phyloP scores from a whole-genome alignment of 2,797 vertebrate genomes.

The Poeciliopsis paucimaculata region DNA sequence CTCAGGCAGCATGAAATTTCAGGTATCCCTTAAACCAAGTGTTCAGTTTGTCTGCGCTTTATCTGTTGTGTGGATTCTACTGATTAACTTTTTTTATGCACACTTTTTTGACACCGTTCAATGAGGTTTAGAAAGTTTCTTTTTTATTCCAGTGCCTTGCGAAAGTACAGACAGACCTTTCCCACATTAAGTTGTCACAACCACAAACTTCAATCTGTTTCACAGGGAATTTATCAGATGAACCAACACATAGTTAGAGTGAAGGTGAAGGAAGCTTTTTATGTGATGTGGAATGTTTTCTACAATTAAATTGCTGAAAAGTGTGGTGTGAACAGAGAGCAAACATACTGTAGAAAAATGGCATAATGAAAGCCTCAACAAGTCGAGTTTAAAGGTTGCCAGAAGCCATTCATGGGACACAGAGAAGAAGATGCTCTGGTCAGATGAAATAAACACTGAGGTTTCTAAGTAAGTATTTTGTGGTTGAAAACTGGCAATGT shows the following conservation, averaged over 20 bases:
- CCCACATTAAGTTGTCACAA: background rate
- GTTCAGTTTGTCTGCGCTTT: constrained; percentile 26
- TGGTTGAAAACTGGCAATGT: background rate
- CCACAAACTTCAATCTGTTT: background rate
- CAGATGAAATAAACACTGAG: background rate
- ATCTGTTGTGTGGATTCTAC: constrained; percentile 44
- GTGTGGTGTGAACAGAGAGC: background rate
- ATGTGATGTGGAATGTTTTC: background rate
- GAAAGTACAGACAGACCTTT: background rate
- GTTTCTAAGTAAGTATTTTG: background rate
- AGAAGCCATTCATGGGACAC: background rate
- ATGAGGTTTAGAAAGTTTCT: background rate
- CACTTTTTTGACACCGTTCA: constrained; percentile 17
- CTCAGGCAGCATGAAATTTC: constrained; percentile 98
- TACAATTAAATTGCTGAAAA: background rate
- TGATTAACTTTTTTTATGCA: constrained; percentile 39
- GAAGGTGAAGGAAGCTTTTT: background rate
- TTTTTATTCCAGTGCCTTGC: background rate
- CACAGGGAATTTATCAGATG: background rate
- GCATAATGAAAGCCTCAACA: background rate
- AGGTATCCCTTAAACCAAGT: constrained; percentile 77
- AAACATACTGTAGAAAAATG: background rate
- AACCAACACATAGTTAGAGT: background rate
- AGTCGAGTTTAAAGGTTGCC: background rate
- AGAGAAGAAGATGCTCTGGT: background rate